Evolutionary conservation across 2,797 vertebrate species (phyloP).

Genomic region (Phrynocephalus forsythii): DNA sequence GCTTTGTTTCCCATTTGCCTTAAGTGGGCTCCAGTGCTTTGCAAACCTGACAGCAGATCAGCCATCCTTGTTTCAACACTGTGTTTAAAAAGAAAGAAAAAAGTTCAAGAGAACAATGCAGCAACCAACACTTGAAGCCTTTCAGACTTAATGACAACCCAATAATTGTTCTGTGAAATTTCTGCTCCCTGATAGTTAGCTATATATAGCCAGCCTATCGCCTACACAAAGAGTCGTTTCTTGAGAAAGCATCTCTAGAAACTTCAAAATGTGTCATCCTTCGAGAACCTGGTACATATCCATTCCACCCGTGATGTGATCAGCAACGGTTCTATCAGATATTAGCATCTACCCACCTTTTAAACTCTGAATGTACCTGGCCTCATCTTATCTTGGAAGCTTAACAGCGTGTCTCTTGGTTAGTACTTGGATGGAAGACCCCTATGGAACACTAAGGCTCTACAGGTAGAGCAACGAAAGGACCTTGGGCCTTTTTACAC

Average conservation of each 20-base stretch:
- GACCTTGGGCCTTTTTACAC: no score
- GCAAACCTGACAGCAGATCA: background rate
- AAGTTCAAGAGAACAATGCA: rapidly evolving
- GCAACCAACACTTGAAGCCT: background rate
- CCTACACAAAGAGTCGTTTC: conserved; percentile 39
- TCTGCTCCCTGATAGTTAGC: conserved; percentile 4
- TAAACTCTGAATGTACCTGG: no score
- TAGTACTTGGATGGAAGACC: no score
- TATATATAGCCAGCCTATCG: background rate
- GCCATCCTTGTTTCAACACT: background rate
- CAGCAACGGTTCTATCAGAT: background rate
- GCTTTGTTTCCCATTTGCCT: no score
- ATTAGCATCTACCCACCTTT: no score
- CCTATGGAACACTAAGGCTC: no score
- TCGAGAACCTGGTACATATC: background rate
- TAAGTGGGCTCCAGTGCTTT: background rate
- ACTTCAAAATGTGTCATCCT: background rate
- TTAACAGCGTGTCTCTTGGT: no score
- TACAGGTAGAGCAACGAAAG: no score
- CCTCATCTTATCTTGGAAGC: no score
- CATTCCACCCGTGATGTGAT: background rate
- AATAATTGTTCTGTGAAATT: conserved; percentile 41
- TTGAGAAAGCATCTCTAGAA: conserved; percentile 30
- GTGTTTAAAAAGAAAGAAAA: background rate
- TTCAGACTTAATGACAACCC: conserved; percentile 45